Conservation (phyloP, 1,140 invertebrate genomes). For the Ceratoteleas bidentatus region DNA sequence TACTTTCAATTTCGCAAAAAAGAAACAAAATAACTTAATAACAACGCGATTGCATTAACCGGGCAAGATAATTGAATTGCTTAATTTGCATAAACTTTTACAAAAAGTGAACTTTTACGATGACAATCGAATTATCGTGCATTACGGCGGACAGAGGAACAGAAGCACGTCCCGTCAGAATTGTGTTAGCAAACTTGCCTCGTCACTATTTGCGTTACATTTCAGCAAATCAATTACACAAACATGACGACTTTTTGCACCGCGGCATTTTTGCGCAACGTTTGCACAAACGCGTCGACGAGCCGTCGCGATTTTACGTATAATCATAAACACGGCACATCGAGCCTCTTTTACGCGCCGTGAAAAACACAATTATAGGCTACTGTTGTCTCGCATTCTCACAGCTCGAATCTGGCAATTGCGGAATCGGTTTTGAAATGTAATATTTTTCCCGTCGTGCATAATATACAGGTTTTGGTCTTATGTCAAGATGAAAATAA, state of each 20-base stretch:
- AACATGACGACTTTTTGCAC: conserved; percentile 4
- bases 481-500: too few species aligned
- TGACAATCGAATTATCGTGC: conserved; percentile 12
- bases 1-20: too few species aligned
- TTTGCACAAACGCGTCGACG: conserved; percentile 12
- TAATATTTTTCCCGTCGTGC: too few species aligned
- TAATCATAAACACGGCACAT: not conserved
- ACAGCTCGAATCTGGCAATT: too few species aligned
- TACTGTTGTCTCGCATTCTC: too few species aligned
- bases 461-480: too few species aligned
- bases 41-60: not conserved
- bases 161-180: conserved; percentile 14
- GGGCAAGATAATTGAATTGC: conserved; percentile 6
- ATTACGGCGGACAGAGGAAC: conserved; percentile 1
- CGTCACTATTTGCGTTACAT: conserved; percentile 31
- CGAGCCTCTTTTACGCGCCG: not conserved
- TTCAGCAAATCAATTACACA: conserved; percentile 25
- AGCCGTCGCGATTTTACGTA: not conserved
- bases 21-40: not conserved
- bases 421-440: too few species aligned
- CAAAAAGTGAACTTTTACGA: conserved; percentile 1
- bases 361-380: too few species aligned
- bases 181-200: conserved; percentile 16
- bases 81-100: conserved; percentile 14
- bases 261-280: conserved; percentile 9